These are phyloP conservation scores for Bolinopsis microptera DNA, from an alignment of 37 sponge, comb jelly and placozoan species.

Conservation along the genomic window DNA sequence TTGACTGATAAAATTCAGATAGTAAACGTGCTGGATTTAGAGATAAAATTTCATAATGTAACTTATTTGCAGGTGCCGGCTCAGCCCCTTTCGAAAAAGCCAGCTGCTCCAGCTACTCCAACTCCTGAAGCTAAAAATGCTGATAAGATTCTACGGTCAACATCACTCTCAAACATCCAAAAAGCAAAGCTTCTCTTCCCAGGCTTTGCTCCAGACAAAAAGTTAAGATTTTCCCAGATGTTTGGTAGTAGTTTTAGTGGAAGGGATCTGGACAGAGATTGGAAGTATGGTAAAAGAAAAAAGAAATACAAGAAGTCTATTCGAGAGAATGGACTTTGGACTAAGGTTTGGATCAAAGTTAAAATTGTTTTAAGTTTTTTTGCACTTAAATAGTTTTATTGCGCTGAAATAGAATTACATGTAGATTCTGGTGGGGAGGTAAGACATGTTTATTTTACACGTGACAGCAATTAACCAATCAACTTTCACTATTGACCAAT, in stretches of 20 bases:
- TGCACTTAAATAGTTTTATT: no score
- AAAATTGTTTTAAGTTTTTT: no score
- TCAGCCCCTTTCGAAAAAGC: background rate
- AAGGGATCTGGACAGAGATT: constrained; percentile 34
- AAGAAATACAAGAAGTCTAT: constrained; percentile 7
- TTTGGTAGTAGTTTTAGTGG: constrained; percentile 21
- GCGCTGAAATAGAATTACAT: no score
- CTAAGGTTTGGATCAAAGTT: background rate
- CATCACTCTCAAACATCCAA: constrained; percentile 13
- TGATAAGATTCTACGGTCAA: constrained; percentile 16
- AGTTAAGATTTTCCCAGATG: constrained; percentile 23
- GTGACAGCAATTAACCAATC: no score
- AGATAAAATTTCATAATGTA: no score
- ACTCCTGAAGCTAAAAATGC: background rate
- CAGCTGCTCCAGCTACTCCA: background rate
- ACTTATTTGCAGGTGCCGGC: background rate
- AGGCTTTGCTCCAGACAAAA: constrained; percentile 40
- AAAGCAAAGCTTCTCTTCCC: constrained; percentile 63
- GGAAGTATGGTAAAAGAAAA: constrained; percentile 59
- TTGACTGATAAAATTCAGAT: no score
- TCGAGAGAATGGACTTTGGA: constrained; percentile 44
- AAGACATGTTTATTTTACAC: no score
- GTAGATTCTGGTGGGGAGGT: no score
- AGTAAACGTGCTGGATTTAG: no score
- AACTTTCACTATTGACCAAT: no score